A percentile compares a stretch with the other conserved stretches of the same genome.
Evolutionary conservation across 2,113 vertebrate genomes (phyloP).

Genomic region (Dicentrarchus labrax): DNA sequence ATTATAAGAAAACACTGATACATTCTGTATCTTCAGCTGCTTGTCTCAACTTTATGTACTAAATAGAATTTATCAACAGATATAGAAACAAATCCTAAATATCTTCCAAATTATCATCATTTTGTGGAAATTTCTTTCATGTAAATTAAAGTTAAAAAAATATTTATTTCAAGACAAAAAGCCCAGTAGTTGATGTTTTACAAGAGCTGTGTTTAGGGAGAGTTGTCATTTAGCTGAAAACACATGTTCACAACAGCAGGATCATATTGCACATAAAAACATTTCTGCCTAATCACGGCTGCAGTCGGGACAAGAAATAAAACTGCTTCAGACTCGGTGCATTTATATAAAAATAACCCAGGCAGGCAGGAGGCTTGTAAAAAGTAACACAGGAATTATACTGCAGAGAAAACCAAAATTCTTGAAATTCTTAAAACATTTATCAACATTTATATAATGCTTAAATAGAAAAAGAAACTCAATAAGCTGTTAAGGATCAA

Average conservation of each 20-base stretch:
- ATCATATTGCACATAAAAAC: neutral
- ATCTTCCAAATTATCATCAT: neutral
- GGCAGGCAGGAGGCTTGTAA: neutral
- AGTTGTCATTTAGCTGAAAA: neutral
- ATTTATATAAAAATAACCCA: neutral
- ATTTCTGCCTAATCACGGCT: neutral
- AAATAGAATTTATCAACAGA: neutral
- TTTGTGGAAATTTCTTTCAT: neutral
- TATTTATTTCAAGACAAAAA: neutral
- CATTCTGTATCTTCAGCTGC: neutral
- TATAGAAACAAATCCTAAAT: neutral
- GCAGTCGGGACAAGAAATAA: neutral
- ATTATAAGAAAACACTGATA: neutral
- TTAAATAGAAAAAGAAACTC: neutral
- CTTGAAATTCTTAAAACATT: neutral
- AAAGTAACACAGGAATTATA: neutral
- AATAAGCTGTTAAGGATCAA: neutral
- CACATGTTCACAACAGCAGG: neutral
- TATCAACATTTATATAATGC: too few species aligned
- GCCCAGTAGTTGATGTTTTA: neutral
- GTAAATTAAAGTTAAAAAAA: neutral
- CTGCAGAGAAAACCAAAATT: neutral
- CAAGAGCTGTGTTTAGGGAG: neutral
- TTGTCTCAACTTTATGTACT: neutral
- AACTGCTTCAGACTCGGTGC: neutral